Base-by-base conservation (phyloP, 2,797 vertebrate genomes). In the Chelon labrosus region DNA sequence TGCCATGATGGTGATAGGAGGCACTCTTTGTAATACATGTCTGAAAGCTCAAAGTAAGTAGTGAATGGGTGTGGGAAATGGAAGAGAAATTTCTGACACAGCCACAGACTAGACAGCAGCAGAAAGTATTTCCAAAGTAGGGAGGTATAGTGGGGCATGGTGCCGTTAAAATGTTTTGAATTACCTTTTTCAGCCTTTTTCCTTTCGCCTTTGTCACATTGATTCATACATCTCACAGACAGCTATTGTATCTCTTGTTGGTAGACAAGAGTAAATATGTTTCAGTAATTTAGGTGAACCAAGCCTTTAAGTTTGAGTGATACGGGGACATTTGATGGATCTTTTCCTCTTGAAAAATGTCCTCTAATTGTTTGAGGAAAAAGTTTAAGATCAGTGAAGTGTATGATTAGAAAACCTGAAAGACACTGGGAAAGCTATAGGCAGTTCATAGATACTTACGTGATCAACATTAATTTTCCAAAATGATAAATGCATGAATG, bases 351-450 rank as follows among this genome's bases (percentile, higher is more conserved):
- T 38, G 11, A n/a, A 27, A 47, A 70, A 49, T 31, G 16, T 12
- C 31, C 35, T 25, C 42, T 63, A 51, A 57, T 52, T 31, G 8
- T 1, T 35, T 37, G 31, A 2, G 10, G n/a, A 70, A 42, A 42
- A 62, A 17, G 52, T 57, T 54, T 63, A 38, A 54, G 65, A 46
- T 73, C 59, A 77, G 39, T 71, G 70, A 65, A 49, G 47, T 70
- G 64, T 59, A 20, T 74, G 63, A 71, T 67, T 66, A 67, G 49
- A 71, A 44, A 2, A 12, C 60, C 61, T 73, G 9, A 68, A 71
- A 55, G 72, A 77, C 64, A 59, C 22, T 46, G 39, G 51, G 51
- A 58, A 75, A 81, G 54, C 70, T 76, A 16, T 11, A 59, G 41
- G 31, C 31, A 35, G 31, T 35, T 35, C 31, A 35, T 8, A 35